phyloP scores from a whole-genome alignment of 92 coral and sea anemone genomes.

The Palythoa grandiflora region DNA sequence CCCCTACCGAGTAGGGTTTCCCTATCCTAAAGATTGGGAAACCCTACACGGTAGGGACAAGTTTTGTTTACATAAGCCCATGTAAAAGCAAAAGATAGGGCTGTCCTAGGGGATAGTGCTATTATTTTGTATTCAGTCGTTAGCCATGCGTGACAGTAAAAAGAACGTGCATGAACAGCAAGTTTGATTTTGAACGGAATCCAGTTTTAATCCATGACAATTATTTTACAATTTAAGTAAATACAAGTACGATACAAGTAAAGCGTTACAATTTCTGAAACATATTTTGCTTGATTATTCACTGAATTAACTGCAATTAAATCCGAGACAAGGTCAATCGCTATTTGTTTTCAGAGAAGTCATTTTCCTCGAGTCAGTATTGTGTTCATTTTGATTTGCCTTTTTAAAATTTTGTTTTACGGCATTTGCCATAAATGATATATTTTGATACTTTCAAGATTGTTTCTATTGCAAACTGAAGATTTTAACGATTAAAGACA shows the following conservation, averaged over 20 bases:
- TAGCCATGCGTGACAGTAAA: conserved; percentile 29
- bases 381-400: conserved; percentile 6
- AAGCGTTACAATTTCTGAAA: conserved; percentile 20
- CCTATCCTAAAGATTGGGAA: no score
- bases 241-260: conserved; percentile 12
- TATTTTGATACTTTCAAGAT: conserved; percentile 11
- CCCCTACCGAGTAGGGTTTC: no score
- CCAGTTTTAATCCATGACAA: conserved; percentile 25
- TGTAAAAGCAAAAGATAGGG: no score
- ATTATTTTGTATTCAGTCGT: conserved; percentile 3
- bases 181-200: conserved; percentile 4
- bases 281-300: no score
- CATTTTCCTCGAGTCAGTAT: no score
- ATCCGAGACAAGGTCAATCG: conserved; percentile 21
- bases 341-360: conserved; percentile 13
- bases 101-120: no score
- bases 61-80: no score
- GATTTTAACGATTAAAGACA: not conserved
- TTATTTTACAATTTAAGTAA: conserved; percentile 20
- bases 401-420: conserved; percentile 28
- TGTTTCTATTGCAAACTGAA: conserved; percentile 29
- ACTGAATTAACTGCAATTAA: no score
- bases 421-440: not conserved
- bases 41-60: no score
- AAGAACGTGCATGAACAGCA: no score